A percentile compares a stretch with the other conserved stretches of the same genome.
phyloP scores from a whole-genome alignment of 2,797 vertebrate genomes.

The Siniperca scherzeri region DNA sequence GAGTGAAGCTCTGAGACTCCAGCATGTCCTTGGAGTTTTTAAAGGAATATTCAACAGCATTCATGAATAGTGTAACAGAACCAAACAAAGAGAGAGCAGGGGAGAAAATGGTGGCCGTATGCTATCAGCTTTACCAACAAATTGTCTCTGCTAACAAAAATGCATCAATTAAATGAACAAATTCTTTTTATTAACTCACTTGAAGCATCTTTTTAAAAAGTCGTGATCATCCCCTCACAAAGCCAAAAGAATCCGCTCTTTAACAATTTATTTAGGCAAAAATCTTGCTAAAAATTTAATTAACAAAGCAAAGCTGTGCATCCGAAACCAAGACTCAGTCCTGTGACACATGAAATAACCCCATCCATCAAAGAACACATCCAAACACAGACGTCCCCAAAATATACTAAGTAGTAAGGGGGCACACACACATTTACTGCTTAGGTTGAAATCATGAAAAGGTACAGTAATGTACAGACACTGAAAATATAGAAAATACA shows the following conservation, averaged over 20 bases:
- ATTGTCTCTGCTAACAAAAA: neutral
- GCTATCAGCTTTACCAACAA: conserved; percentile 20
- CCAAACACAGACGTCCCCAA: conserved; percentile 11
- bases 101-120: neutral
- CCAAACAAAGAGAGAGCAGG: conserved; percentile 46
- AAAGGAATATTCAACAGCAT: conserved; percentile 59
- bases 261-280: conserved; percentile 51
- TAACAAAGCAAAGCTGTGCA: conserved; percentile 25
- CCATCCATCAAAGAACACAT: conserved; percentile 1
- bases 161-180: conserved; percentile 1
- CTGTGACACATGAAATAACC: neutral
- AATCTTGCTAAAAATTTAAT: conserved; percentile 17
- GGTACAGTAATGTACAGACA: conserved; percentile 14
- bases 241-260: conserved; percentile 15
- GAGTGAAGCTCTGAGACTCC: conserved; percentile 32
- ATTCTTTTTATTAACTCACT: neutral
- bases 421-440: neutral
- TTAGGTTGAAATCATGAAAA: conserved; percentile 19
- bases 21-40: conserved; percentile 50
- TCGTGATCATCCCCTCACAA: conserved; percentile 1
- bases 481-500: conserved; percentile 10
- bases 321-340: conserved; percentile 26
- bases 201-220: conserved; percentile 2
- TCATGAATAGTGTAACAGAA: conserved; percentile 67
- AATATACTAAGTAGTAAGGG: neutral